These are phyloP conservation scores for Thymelicus lineola DNA, from an alignment of 2,888 invertebrate genomes.

Conservation along the genomic window DNA sequence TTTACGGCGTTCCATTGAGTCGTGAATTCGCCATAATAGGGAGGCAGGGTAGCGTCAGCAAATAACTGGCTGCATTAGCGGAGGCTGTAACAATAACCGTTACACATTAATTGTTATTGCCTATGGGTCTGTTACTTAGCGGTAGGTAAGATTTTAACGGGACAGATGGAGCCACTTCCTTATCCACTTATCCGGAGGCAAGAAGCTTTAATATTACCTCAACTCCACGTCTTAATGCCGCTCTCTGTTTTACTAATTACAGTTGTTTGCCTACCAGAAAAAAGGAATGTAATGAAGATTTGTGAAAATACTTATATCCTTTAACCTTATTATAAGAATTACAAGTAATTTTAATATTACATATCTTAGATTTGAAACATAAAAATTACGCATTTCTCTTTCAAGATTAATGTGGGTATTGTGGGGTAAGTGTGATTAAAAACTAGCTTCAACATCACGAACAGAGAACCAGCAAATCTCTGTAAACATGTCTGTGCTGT, in stretches of 20 bases:
- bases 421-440: too few species aligned
- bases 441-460: too few species aligned
- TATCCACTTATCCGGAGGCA: conserved; percentile 44
- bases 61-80: conserved; percentile 72
- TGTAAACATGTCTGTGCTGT: too few species aligned
- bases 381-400: too few species aligned
- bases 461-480: too few species aligned
- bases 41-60: conserved; percentile 43
- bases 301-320: too few species aligned
- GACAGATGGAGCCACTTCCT: conserved; percentile 49
- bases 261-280: too few species aligned
- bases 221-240: conserved; percentile 34
- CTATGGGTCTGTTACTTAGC: conserved; percentile 50
- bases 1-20: conserved; percentile 35
- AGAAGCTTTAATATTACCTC: conserved; percentile 41
- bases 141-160: conserved; percentile 48
- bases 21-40: conserved; percentile 47
- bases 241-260: conserved; percentile 6
- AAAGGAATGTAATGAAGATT: too few species aligned
- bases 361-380: too few species aligned
- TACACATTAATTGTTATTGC: conserved; percentile 76
- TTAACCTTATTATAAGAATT: too few species aligned
- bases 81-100: conserved; percentile 70
- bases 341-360: too few species aligned
- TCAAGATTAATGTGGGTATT: too few species aligned